These are phyloP conservation scores for Scrobipalpa atriplicella DNA, from an alignment of 2,888 invertebrate species.

Conservation along the genomic window DNA sequence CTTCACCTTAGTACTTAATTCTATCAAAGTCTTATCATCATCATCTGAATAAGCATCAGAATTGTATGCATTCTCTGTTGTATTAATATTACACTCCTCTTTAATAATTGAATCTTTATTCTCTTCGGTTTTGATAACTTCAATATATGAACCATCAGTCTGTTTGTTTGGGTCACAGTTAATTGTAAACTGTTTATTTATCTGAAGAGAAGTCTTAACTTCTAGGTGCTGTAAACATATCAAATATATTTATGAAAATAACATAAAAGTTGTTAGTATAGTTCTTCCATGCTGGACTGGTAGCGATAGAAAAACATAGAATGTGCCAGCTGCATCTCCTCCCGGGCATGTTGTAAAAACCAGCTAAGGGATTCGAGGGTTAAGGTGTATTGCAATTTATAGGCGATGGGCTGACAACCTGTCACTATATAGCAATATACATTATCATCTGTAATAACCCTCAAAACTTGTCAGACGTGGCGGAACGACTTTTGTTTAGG, in stretches of 20 bases:
- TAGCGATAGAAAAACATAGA: too few relatives aligned
- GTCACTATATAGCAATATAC: too few relatives aligned
- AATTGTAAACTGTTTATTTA: constrained; percentile 6
- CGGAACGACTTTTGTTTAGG: too few relatives aligned
- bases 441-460: too few relatives aligned
- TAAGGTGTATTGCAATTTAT: too few relatives aligned
- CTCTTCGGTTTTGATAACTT: constrained; percentile 24
- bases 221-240: neutral
- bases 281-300: too few relatives aligned
- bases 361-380: too few relatives aligned
- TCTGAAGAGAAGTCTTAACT: neutral
- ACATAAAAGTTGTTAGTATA: neutral
- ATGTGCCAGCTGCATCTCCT: too few relatives aligned
- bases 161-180: constrained; percentile 20
- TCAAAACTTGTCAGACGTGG: too few relatives aligned
- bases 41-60: constrained; percentile 44
- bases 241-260: neutral
- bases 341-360: too few relatives aligned
- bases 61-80: constrained; percentile 27
- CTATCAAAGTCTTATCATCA: constrained; percentile 33
- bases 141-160: neutral
- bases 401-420: too few relatives aligned
- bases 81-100: constrained; percentile 4
- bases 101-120: constrained; percentile 28
- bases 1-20: constrained; percentile 9